Conservation (phyloP, 2,888 invertebrate species). For the Synergus laeviventris region DNA sequence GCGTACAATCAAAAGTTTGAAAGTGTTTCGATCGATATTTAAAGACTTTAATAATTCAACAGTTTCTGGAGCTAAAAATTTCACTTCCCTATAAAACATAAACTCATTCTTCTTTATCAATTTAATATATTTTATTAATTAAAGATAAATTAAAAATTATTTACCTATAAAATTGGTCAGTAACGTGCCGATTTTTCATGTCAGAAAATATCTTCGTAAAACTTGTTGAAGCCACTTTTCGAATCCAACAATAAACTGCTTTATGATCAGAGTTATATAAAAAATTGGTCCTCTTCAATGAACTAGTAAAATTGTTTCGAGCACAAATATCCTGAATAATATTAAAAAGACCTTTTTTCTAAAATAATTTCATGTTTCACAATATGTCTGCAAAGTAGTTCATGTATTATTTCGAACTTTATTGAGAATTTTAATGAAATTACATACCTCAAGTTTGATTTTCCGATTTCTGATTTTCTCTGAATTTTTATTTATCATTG, state of each 20-base stretch:
- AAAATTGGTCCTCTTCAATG: constrained; percentile 63
- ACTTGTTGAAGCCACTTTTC: constrained; percentile 73
- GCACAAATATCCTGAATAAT: constrained; percentile 60
- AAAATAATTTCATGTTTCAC: background rate
- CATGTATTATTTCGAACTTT: background rate
- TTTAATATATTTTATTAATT: constrained; percentile 25
- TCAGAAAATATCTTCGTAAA: constrained; percentile 72
- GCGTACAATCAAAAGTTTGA: constrained; percentile 71
- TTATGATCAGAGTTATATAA: constrained; percentile 63
- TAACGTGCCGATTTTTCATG: constrained; percentile 60
- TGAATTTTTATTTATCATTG: constrained; percentile 22
- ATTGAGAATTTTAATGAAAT: background rate
- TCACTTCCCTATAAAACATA: constrained; percentile 63
- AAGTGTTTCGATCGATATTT: constrained; percentile 58
- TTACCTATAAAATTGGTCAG: constrained; percentile 68
- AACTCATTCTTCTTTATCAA: constrained; percentile 37
- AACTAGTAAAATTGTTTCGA: constrained; percentile 66
- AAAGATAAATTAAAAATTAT: constrained; percentile 42
- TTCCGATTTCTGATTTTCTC: background rate
- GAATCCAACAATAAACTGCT: constrained; percentile 73
- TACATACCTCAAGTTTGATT: constrained; percentile 4
- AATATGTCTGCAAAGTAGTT: background rate
- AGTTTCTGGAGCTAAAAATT: constrained; percentile 62
- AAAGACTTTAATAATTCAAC: constrained; percentile 57
- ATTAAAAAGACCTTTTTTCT: no score